Base-by-base conservation (phyloP, 92 coral and sea anemone species). In the Isaurus tuberculatus region DNA sequence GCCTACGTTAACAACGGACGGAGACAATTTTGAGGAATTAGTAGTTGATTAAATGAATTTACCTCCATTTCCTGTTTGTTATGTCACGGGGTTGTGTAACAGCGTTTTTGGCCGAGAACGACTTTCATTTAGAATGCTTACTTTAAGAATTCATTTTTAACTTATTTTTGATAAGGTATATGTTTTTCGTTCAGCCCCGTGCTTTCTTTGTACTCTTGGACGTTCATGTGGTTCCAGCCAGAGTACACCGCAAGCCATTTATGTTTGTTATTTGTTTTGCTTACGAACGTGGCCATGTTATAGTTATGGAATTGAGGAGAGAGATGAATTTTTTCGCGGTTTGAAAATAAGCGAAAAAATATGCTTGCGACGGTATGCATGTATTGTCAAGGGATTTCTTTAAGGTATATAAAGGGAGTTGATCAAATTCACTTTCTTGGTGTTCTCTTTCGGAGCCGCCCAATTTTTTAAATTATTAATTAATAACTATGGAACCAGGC, bases 81-180 rank as follows among this genome's bases (percentile, higher is more conserved):
- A 31, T 75, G 33, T 73, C 48, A 70, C 85, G 10, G 86, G 88
- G 7, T 30, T 65, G 4, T 88, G 88, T 70, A 53, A 78, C 22
- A 83, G 91, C 75, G 57, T 79, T 13, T 88, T 88, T 60, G 91
- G 91, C 14, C 70, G 65, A 36, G 85, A 69, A 70, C 33, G 79
- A 31, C 36, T 88, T 25, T 75, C 34, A 10, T 88, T 88, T 49
- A 72, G 91, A 49, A 83, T 83, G 84, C 66, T 88, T 67, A 88
- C 91, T 19, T 70, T 88, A 34, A 83, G 91, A 63, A 40, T 88
- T 48, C 73, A 26, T 14, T 83, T 83, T 44, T 57, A 57, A 57
- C 55, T n/a, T 57, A 17, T 22, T 57, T 57, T 57, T 57, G 65
- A 22, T 57, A 57, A 57, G n/a, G 26, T 51, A 51, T 57, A 22